These are phyloP conservation scores for Zophobas atratus DNA, from an alignment of 1,140 invertebrate species.

Conservation along the genomic window DNA sequence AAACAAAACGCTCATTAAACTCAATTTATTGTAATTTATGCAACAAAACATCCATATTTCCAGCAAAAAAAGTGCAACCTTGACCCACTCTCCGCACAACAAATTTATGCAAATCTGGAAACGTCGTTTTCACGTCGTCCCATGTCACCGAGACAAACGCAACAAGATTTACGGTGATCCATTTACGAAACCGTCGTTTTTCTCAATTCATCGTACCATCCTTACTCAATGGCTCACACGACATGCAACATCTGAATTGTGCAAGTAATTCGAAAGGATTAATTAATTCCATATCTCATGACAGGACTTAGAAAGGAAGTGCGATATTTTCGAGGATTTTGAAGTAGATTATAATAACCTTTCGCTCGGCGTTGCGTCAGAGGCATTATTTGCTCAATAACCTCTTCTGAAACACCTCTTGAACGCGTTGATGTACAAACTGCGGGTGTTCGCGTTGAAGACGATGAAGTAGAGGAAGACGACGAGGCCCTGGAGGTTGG, in stretches of 20 bases:
- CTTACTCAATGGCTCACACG: conserved; percentile 25
- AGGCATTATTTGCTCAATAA: neutral
- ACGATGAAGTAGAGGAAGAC: conserved; percentile 77
- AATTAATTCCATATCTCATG: conserved; percentile 25
- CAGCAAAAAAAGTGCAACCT: neutral
- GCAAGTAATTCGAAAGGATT: conserved; percentile 32
- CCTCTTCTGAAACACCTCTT: conserved; percentile 4
- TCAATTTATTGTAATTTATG: too few species aligned
- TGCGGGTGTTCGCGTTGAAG: conserved; percentile 72
- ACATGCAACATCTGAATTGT: conserved; percentile 26
- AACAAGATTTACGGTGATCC: neutral
- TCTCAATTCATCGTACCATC: conserved; percentile 19
- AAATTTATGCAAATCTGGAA: neutral
- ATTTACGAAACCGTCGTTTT: conserved; percentile 19
- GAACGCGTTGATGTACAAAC: conserved; percentile 63
- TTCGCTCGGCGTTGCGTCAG: neutral
- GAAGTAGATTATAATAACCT: conserved; percentile 5
- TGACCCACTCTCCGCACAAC: neutral
- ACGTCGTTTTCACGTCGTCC: neutral
- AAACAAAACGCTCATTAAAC: too few species aligned
- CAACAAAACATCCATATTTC: too few species aligned
- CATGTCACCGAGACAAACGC: neutral
- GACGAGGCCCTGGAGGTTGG: conserved; percentile 76
- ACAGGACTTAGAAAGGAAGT: conserved; percentile 22
- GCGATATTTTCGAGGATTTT: conserved; percentile 16